Evolutionary conservation across 2,797 vertebrate species (phyloP), one percentile per base, ranked within the genome.

Genomic region (Microctenopoma steveboyesi): DNA sequence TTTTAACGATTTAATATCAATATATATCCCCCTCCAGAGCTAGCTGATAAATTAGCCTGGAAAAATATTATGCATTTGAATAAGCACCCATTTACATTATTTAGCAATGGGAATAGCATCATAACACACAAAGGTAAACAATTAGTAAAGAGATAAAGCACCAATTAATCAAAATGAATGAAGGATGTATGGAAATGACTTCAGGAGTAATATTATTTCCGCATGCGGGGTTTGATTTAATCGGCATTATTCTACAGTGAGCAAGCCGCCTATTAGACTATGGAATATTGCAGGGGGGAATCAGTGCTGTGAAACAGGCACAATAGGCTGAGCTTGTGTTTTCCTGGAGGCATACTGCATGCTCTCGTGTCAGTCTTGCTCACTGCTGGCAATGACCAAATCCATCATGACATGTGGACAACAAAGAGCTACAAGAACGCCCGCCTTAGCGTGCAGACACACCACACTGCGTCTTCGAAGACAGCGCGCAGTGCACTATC

Each of bases 351-450:
- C 86, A 69, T 71, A 59, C 85, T 90, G 85, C 83, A 84, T 82
- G 87, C 88, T 86, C 79, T 76, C 70, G 76, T 90, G 91, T 94
- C 92, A 89, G 88, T 86, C 81, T 78, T 67, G 57, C 89, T 93
- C 87, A 79, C 81, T 83, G 76, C 86, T 62, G 83, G 64, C 76
- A 79, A 79, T 89, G 89, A 89, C 88, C 90, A 93, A 91, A 94
- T 93, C 83, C 83, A 84, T 85, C 86, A 85, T 90, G 92, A 93
- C 92, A 93, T 86, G 90, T 90, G 91, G 87, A 90, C 89, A 93
- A 93, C 92, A 93, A 93, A 92, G 91, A 89, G 87, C 90, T 89
- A 86, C 84, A 88, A 85, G 84, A 86, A 87, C 64, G 88, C 74
- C 69, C 66, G 76, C 85, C 64, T 85, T 49, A 57, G 69, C 27